A percentile compares a stretch with the other conserved stretches of the same genome.
Conservation (phyloP, 2,888 invertebrate species). For the Diploptera punctata region DNA sequence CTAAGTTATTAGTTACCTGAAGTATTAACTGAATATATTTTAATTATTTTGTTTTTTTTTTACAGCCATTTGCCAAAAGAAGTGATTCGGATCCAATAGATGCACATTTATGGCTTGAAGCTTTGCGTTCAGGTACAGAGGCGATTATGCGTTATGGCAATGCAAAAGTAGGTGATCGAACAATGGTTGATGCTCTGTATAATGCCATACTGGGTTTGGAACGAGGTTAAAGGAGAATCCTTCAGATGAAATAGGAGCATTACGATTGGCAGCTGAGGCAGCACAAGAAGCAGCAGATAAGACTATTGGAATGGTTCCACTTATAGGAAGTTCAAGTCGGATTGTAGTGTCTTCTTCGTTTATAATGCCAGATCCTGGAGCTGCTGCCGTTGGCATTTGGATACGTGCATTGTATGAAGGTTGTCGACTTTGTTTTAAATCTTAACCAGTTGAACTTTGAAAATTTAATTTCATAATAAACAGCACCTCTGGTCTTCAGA, state of each 20-base stretch:
- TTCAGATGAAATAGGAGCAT: neutral
- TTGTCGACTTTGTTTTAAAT: conserved; percentile 50
- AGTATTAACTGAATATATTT: no score
- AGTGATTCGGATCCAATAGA: neutral
- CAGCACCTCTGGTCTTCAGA: no score
- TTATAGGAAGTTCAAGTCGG: conserved; percentile 57
- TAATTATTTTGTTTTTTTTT: neutral
- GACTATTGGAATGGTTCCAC: conserved; percentile 38
- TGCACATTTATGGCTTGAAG: conserved; percentile 58
- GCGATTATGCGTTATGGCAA: conserved; percentile 73
- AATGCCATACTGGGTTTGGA: conserved; percentile 27
- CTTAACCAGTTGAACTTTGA: no score
- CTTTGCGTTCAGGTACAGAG: conserved; percentile 62
- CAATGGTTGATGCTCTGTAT: conserved; percentile 64
- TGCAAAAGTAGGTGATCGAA: conserved; percentile 74
- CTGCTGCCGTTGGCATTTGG: conserved; percentile 65
- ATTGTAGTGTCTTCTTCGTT: conserved; percentile 50
- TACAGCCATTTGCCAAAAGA: neutral
- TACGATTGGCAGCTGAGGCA: conserved; percentile 41
- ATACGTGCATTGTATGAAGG: conserved; percentile 61
- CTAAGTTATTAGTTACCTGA: no score
- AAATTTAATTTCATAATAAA: no score
- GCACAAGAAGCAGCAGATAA: conserved; percentile 53
- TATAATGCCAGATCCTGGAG: conserved; percentile 64
- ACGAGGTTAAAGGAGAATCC: neutral